Evolutionary conservation across 2,113 vertebrate genomes (phyloP), one percentile per base, ranked within the genome.

Genomic region (Mesitornis unicolor): DNA sequence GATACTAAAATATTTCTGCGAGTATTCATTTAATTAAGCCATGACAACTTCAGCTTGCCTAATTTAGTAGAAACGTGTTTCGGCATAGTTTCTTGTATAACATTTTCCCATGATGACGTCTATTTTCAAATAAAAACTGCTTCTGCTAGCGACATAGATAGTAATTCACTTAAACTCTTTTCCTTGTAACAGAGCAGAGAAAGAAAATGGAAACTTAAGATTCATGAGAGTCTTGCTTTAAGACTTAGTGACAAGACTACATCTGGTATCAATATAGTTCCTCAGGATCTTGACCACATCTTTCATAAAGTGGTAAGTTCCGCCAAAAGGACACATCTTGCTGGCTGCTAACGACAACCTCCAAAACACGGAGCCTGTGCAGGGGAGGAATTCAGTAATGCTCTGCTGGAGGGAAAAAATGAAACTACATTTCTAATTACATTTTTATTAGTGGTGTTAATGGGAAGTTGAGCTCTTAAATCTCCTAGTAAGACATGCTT

Each of bases 261-360:
- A 96, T 97, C 96, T 97, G 97, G 90, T 92, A 96, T 90, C 93
- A 97, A 97, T 97, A 92, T 13, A 11, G 42, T 83, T 90, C 61
- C 74, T 89, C 13, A 21, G 88, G 90, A 95, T 97, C 77, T 93
- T 93, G 94, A 97, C 97, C 95, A 96, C 93, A 96, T 97, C 93
- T 97, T 96, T 96, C 90, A 90, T 22, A 95, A 87, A 93, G 93
- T 95, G 92, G 93, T 87, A 65, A 96, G 90, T 96, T 96, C 95
- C 61, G 8, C 88, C 90, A 93, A 76, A 75, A 94, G 80, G 86
- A 89, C 86, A 76, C 86, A 95, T 95, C 93, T 93, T 87, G 53
- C 80, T 96, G 93, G 92, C 93, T 95, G 96, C 83, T 93, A 89
- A 94, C 73, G 90, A 6, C 90, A 90, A 16, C 53, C 93, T 88